phyloP scores from a whole-genome alignment of 2,888 invertebrate species.

The Erebia palarica region DNA sequence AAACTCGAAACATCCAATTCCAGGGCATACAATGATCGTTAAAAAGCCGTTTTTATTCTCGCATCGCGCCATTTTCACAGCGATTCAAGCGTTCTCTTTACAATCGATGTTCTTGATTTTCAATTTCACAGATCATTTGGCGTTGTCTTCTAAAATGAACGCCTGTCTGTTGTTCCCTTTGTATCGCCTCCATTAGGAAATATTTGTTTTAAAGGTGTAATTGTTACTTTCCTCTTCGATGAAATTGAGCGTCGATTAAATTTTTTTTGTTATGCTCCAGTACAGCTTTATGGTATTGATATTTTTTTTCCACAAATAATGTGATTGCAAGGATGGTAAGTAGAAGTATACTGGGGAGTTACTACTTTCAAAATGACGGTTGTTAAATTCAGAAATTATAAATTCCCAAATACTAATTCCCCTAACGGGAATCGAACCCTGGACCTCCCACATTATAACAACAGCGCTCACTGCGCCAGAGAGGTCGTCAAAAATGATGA shows the following conservation, averaged over 20 bases:
- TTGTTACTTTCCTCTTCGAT: conserved; percentile 15
- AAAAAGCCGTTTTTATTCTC: conserved; percentile 16
- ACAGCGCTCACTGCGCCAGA: no score
- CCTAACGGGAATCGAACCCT: no score
- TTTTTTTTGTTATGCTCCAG: neutral
- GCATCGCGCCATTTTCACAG: conserved; percentile 25
- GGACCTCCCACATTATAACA: no score
- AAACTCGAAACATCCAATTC: neutral
- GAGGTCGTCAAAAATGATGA: no score
- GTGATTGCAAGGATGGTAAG: no score
- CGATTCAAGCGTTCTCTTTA: conserved; percentile 36
- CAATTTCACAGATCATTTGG: conserved; percentile 63
- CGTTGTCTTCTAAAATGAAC: conserved; percentile 44
- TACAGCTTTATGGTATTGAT: neutral
- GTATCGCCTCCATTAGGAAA: conserved; percentile 25
- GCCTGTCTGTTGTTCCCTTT: conserved; percentile 32
- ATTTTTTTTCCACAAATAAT: no score
- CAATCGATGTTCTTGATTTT: conserved; percentile 47
- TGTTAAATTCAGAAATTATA: no score
- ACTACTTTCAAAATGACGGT: no score
- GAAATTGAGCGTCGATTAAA: conserved; percentile 7
- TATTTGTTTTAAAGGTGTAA: conserved; percentile 19
- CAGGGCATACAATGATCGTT: neutral
- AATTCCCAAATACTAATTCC: no score
- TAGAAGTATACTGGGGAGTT: no score